These are phyloP conservation scores for Atta cephalotes DNA, from an alignment of 1,140 invertebrate species.

Conservation along the genomic window DNA sequence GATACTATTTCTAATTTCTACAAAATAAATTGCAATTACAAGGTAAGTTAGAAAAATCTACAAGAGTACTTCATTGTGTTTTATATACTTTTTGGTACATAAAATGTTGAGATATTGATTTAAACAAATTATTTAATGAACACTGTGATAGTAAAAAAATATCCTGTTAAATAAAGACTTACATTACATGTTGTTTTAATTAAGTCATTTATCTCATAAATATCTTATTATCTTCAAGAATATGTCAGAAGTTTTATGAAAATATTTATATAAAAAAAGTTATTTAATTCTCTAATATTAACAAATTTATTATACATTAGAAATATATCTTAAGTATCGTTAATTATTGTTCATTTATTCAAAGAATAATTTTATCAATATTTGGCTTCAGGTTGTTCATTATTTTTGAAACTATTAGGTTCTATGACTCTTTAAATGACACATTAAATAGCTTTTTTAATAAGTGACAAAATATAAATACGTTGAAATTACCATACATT, in stretches of 20 bases:
- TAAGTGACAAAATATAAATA: neutral
- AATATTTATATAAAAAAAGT: neutral
- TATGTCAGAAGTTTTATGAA: neutral
- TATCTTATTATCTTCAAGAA: neutral
- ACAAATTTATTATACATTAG: neutral
- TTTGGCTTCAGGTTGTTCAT: neutral
- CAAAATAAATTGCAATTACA: neutral
- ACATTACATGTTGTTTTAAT: neutral
- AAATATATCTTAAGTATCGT: conserved; percentile 30
- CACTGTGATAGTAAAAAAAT: neutral
- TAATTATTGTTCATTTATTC: neutral
- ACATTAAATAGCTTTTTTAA: conserved; percentile 30
- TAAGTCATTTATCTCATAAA: neutral
- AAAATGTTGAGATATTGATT: conserved; percentile 10
- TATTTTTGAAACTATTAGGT: conserved; percentile 16
- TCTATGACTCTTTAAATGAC: neutral
- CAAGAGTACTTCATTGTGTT: too few relatives aligned
- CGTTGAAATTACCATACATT: neutral
- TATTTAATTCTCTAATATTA: neutral
- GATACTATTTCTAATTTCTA: neutral
- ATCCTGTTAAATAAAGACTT: neutral
- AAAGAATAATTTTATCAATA: conserved; percentile 38
- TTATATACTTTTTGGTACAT: neutral
- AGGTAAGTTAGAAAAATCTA: neutral
- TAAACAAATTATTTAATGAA: conserved; percentile 1